phyloP scores from a whole-genome alignment of 1,140 invertebrate genomes.

The Drosophila leontia region DNA sequence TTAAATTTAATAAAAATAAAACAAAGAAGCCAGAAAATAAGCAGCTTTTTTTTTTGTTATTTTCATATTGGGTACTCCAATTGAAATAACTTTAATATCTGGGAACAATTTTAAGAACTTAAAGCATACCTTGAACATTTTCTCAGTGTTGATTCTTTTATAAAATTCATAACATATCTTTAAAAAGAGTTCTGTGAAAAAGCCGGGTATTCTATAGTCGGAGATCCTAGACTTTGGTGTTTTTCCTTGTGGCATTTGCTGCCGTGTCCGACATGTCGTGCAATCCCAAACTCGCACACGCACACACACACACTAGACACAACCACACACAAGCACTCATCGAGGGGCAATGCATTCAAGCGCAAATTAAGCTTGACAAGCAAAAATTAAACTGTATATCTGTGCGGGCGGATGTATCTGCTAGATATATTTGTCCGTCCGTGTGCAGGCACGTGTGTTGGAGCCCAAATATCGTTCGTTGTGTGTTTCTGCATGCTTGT shows the following conservation, averaged over 20 bases:
- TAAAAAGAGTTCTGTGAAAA: background rate
- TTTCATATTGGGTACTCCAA: too few relatives aligned
- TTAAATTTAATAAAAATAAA: background rate
- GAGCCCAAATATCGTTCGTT: slow-evolving; percentile 4
- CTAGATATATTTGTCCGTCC: slow-evolving; percentile 31
- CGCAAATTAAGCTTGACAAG: slow-evolving; percentile 84
- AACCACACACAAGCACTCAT: slow-evolving; percentile 35
- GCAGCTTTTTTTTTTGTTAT: too few relatives aligned
- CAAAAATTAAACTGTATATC: slow-evolving; percentile 80
- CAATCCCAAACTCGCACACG: slow-evolving; percentile 52
- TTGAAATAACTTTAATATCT: background rate
- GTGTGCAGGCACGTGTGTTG: slow-evolving; percentile 23
- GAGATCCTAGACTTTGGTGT: background rate
- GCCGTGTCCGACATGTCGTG: slow-evolving; percentile 57
- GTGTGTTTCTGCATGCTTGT: slow-evolving; percentile 48
- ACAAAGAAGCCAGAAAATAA: background rate
- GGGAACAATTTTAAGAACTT: too few relatives aligned
- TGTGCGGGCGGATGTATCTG: slow-evolving; percentile 33
- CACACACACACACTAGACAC: slow-evolving; percentile 5
- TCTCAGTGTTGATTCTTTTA: background rate
- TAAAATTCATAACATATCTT: too few relatives aligned
- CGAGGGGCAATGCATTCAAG: slow-evolving; percentile 74
- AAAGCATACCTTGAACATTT: background rate
- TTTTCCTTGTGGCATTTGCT: slow-evolving; percentile 53
- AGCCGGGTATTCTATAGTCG: slow-evolving; percentile 6